These are phyloP conservation scores for Parnassius mnemosyne DNA, from an alignment of 2,888 invertebrate genomes.

Conservation along the genomic window DNA sequence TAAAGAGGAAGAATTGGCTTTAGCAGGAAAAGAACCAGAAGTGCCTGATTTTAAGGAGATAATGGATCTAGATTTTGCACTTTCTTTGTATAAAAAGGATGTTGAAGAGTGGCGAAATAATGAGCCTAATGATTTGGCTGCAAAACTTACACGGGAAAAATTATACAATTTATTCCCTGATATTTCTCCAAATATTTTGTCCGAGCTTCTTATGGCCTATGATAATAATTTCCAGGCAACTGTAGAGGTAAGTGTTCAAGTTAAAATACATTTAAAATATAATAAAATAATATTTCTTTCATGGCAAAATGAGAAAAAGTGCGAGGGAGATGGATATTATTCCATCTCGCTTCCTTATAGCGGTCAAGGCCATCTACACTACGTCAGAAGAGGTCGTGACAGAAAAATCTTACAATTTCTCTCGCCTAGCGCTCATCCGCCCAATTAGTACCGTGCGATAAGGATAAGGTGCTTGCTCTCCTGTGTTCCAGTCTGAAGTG, in stretches of 20 bases:
- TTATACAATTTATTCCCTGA: slow-evolving; percentile 86
- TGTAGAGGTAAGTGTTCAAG: slow-evolving; percentile 69
- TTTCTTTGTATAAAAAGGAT: slow-evolving; percentile 81
- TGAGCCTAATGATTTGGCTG: slow-evolving; percentile 84
- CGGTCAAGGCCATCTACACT: too few relatives aligned
- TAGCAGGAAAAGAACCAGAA: slow-evolving; percentile 56
- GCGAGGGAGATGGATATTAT: too few relatives aligned
- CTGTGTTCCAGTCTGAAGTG: too few relatives aligned
- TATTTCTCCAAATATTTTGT: slow-evolving; percentile 81
- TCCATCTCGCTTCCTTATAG: too few relatives aligned
- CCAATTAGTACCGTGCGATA: too few relatives aligned
- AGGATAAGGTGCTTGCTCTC: too few relatives aligned
- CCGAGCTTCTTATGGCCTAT: slow-evolving; percentile 85
- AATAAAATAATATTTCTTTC: too few relatives aligned
- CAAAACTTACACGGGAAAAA: slow-evolving; percentile 85
- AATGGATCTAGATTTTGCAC: slow-evolving; percentile 87
- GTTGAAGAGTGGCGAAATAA: slow-evolving; percentile 74
- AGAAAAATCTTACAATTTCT: too few relatives aligned
- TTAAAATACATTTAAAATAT: too few relatives aligned
- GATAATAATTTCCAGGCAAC: slow-evolving; percentile 84
- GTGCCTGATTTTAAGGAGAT: slow-evolving; percentile 84
- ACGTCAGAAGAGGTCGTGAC: too few relatives aligned
- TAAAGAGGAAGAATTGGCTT: slow-evolving; percentile 63
- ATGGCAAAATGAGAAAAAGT: too few relatives aligned
- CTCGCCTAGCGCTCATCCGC: too few relatives aligned